These are phyloP conservation scores for Orchestia grillus DNA, from an alignment of 1,140 invertebrate species.

Conservation along the genomic window DNA sequence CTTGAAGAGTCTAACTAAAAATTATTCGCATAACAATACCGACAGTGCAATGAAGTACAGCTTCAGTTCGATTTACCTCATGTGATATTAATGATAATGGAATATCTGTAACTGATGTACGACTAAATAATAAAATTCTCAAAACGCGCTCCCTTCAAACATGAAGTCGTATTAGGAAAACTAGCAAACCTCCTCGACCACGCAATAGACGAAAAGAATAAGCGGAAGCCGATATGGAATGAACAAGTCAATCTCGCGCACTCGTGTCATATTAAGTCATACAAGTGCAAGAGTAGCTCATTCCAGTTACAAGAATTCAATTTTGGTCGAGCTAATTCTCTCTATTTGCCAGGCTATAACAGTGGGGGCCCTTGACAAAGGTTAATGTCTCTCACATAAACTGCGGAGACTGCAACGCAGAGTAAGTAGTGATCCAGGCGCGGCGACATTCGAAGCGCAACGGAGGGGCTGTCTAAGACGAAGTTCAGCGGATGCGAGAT, in stretches of 20 bases:
- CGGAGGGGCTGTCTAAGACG: background rate
- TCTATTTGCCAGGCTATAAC: constrained; percentile 17
- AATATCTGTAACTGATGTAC: background rate
- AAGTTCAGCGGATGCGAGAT: background rate
- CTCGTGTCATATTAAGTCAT: background rate
- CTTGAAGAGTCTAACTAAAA: background rate
- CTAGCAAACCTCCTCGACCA: background rate
- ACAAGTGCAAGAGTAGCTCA: background rate
- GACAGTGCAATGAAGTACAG: background rate
- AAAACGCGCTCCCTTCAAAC: background rate
- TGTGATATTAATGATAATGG: background rate
- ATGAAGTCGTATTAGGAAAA: background rate
- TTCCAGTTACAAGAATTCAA: background rate
- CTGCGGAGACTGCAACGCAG: background rate
- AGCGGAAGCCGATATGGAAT: background rate
- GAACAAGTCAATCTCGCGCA: background rate
- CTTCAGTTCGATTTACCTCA: background rate
- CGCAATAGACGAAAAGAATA: background rate
- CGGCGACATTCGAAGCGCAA: background rate
- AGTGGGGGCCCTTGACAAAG: background rate
- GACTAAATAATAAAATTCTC: background rate
- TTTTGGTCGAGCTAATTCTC: background rate
- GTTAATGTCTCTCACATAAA: background rate
- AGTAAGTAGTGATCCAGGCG: background rate
- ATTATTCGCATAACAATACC: background rate